These are phyloP conservation scores for Dicentrarchus labrax DNA, from an alignment of 2,113 vertebrate genomes.

Conservation along the genomic window DNA sequence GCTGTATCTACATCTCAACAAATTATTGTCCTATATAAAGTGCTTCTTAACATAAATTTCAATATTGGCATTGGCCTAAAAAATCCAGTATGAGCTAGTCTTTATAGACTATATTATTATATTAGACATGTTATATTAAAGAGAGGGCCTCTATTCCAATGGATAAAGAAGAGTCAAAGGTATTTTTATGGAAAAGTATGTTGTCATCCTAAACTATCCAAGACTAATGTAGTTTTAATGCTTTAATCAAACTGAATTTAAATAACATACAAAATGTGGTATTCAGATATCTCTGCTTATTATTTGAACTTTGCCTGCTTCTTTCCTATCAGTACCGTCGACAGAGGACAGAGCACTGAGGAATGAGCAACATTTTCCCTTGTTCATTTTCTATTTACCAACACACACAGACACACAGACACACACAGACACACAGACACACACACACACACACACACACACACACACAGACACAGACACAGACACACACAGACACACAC, in stretches of 20 bases:
- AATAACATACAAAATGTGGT: background rate
- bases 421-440: slow-evolving; percentile 34
- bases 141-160: background rate
- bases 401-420: slow-evolving; percentile 9
- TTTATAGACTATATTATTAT: background rate
- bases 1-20: background rate
- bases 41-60: background rate
- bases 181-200: background rate
- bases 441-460: slow-evolving; percentile 41
- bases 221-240: background rate
- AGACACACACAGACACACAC: slow-evolving; percentile 32
- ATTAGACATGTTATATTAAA: background rate
- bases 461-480: slow-evolving; percentile 6
- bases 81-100: background rate
- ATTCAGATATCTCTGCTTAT: background rate
- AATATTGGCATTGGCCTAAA: background rate
- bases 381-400: background rate
- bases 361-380: background rate
- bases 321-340: background rate
- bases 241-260: background rate
- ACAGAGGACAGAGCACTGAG: background rate
- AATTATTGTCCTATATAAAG: no score
- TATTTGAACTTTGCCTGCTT: background rate
- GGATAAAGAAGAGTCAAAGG: no score
- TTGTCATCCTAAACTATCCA: background rate